Base-by-base conservation (phyloP, 2,113 vertebrate species). In the Hystrix brachyura region DNA sequence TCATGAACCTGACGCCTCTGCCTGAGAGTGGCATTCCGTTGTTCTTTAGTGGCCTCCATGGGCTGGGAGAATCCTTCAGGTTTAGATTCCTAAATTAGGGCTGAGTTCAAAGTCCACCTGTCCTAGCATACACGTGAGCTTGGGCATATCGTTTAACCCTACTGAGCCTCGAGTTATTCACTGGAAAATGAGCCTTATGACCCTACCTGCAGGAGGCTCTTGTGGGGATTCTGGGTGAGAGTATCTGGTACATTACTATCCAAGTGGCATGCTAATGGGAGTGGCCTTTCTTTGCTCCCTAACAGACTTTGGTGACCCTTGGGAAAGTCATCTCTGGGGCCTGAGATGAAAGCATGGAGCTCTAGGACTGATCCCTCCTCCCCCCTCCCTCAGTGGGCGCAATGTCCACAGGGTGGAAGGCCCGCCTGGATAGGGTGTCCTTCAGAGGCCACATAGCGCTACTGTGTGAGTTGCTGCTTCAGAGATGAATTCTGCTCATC, bases 261-360 rank as follows among this genome's bases (percentile, higher is more conserved):
- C 14, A 34, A 12, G 34, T 0, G 1, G 7, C 38, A 2, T 27
- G 38, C 48, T 38, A 34, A 43, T 3, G 2, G 27, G 25, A 76
- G 3, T 23, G 48, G 18, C 12, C 32, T 27, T 69, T 18, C 32
- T 19, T 32, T 51, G 59, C 13, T 17, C 3, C 38, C 4, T 64
- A 48, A 2, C 19, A 46, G 18, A n/a, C 53, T 59, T 46, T 2
- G 13, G 9, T 14, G 53, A 21, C 1, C 1, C n/a, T 71, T 27
- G 34, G 21, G 69, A 65, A 65, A 29, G 32, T 19, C 74, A n/a
- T 12, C 13, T 29, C 14, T 60, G 53, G 4, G 46, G n/a, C 48
- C 27, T 85, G 2, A 0, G 2, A 25, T 10, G 1, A n/a, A 25
- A 29, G 19, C 4, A 1, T 48, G 9, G 14, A n/a, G 21, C 8